Percentiles rank a stretch among this genome's conserved stretches.
phyloP scores from a whole-genome alignment of 2,113 vertebrate species.

The Lontra canadensis region DNA sequence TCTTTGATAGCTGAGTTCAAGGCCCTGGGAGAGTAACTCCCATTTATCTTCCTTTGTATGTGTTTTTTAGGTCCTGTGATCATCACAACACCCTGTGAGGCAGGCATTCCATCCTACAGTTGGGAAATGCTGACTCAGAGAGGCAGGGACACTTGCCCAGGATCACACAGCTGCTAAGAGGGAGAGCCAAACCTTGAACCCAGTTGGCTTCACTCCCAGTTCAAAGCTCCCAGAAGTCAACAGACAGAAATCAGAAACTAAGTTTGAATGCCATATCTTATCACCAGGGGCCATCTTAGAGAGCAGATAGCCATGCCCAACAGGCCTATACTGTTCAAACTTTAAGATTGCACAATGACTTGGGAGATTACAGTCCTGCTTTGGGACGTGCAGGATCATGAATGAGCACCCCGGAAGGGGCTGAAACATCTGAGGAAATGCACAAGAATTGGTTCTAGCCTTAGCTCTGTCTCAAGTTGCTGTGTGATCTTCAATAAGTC shows the following conservation, averaged over 20 bases:
- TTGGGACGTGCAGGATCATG: background rate
- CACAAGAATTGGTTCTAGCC: background rate
- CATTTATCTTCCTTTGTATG: background rate
- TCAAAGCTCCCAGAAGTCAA: constrained; percentile 25
- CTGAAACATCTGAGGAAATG: background rate
- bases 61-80: background rate
- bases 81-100: background rate
- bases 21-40: background rate
- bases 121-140: constrained; percentile 38
- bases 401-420: background rate
- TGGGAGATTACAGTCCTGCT: background rate
- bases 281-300: background rate
- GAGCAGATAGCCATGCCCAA: background rate
- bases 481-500: constrained; percentile 1
- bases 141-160: background rate
- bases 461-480: background rate
- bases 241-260: constrained; percentile 12
- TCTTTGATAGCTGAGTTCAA: background rate
- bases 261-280: background rate
- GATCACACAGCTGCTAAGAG: constrained; percentile 42
- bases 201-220: background rate
- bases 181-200: background rate
- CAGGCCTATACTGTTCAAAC: background rate
- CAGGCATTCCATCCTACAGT: background rate
- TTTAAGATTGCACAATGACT: background rate